Conservation (phyloP, 1,140 invertebrate species). For the Diuraphis noxia region DNA sequence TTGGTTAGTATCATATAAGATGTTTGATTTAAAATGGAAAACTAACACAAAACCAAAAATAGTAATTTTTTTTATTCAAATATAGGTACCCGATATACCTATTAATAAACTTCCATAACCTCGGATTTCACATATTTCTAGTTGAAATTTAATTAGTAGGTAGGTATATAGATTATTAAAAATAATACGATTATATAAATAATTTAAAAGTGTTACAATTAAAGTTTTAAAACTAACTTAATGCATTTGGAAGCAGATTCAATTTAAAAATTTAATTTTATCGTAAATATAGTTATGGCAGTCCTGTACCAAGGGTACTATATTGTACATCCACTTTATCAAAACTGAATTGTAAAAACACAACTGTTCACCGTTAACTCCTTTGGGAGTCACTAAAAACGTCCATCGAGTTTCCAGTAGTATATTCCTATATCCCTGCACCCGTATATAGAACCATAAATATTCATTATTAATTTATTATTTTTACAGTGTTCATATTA, state of each 20-base stretch:
- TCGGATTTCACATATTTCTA: no score
- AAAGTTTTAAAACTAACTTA: not conserved
- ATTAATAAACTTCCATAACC: no score
- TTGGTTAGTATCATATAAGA: no score
- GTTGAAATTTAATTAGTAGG: no score
- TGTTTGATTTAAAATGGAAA: not conserved
- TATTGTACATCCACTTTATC: not conserved
- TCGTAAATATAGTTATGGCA: not conserved
- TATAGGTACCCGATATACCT: no score
- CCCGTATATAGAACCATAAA: not conserved
- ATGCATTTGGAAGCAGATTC: not conserved
- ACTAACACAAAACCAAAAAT: not conserved
- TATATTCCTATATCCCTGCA: not conserved
- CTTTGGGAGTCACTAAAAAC: slow-evolving; percentile 20
- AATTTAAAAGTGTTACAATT: not conserved
- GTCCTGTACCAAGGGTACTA: not conserved
- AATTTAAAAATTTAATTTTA: not conserved
- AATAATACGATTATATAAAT: not conserved
- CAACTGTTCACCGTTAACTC: not conserved
- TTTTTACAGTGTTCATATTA: not conserved
- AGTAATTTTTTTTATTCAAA: not conserved
- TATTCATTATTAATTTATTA: slow-evolving; percentile 24
- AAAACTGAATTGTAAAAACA: not conserved
- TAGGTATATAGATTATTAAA: not conserved
- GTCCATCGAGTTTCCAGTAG: not conserved